Percentiles rank a stretch among this genome's conserved stretches.
phyloP scores from a whole-genome alignment of 2,888 invertebrate genomes.

The Microplitis manilae region DNA sequence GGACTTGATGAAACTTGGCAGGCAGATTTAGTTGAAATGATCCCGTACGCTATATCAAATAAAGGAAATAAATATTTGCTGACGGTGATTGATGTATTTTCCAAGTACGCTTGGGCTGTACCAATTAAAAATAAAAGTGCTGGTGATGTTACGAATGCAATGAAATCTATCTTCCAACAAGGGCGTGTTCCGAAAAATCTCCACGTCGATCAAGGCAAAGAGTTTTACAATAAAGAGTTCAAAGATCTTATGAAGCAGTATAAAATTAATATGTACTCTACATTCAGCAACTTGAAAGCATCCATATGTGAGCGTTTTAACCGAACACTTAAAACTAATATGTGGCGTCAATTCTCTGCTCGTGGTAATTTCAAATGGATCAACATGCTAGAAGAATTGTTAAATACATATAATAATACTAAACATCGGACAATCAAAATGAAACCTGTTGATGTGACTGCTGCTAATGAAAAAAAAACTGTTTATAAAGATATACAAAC shows the following conservation, averaged over 20 bases:
- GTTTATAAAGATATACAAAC: no score
- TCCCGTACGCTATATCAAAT: constrained; percentile 58
- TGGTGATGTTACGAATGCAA: constrained; percentile 50
- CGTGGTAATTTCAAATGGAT: no score
- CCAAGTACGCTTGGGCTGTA: constrained; percentile 30
- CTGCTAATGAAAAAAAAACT: no score
- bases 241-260: constrained; percentile 38
- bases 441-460: no score
- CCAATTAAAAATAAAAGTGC: constrained; percentile 63
- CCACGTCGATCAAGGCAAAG: constrained; percentile 51
- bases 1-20: constrained; percentile 70
- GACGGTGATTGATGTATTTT: constrained; percentile 48
- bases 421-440: no score
- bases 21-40: constrained; percentile 68
- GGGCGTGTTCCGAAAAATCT: constrained; percentile 46
- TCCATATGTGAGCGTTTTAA: constrained; percentile 60
- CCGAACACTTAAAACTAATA: constrained; percentile 45
- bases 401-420: no score
- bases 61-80: constrained; percentile 63
- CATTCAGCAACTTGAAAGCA: constrained; percentile 54
- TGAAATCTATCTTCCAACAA: constrained; percentile 34
- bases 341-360: constrained; percentile 32
- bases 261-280: constrained; percentile 46
- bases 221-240: constrained; percentile 52
- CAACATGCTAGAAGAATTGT: no score